These are phyloP conservation scores for Sarcophaga bullata DNA, from an alignment of 1,140 invertebrate species.

Conservation along the genomic window DNA sequence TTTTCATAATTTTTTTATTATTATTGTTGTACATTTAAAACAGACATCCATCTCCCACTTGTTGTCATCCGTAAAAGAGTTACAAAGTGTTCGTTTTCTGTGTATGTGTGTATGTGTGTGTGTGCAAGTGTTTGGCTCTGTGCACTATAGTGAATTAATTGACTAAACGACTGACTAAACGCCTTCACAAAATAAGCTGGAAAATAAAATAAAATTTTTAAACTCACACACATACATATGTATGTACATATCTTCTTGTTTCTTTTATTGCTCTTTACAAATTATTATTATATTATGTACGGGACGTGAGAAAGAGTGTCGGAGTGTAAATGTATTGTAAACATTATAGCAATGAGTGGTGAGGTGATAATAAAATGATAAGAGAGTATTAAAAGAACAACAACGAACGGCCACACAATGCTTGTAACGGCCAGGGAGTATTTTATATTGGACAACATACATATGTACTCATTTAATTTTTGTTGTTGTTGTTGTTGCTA, in stretches of 20 bases:
- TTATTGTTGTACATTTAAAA: background rate
- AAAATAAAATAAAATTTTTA: conserved; percentile 18
- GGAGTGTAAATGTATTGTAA: background rate
- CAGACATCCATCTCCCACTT: conserved; percentile 33
- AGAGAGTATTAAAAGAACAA: background rate
- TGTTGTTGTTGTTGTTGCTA: background rate
- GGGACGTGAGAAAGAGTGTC: background rate
- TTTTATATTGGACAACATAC: too few relatives aligned
- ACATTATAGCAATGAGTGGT: background rate
- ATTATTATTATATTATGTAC: background rate
- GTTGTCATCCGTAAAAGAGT: conserved; percentile 10
- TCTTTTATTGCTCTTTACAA: too few relatives aligned
- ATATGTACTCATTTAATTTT: background rate
- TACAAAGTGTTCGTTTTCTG: background rate
- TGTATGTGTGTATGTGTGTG: conserved; percentile 14
- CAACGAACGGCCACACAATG: background rate
- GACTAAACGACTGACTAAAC: conserved; percentile 37
- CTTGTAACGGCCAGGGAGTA: background rate
- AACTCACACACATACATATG: too few relatives aligned
- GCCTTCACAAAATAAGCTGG: conserved; percentile 8
- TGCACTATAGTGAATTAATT: conserved; percentile 26
- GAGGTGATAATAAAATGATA: conserved; percentile 34
- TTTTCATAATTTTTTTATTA: conserved; percentile 17
- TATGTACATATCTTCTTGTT: too few relatives aligned
- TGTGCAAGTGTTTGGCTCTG: background rate